Conservation (phyloP, 2,797 vertebrate species). For the Simalia tracyae region DNA sequence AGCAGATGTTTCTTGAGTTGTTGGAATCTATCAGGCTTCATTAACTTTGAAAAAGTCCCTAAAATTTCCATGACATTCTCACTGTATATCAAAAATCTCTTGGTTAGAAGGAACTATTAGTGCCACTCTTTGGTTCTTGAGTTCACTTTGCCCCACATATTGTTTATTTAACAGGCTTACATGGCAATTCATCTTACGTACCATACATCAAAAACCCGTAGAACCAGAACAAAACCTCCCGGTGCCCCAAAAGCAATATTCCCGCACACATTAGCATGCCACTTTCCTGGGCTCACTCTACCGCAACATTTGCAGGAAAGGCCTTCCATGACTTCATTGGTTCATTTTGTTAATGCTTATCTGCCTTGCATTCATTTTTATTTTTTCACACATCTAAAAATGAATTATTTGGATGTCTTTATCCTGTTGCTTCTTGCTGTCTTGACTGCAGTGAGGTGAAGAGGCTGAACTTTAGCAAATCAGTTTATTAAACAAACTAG, state of each 20-base stretch:
- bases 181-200: too few relatives aligned
- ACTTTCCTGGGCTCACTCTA: too few relatives aligned
- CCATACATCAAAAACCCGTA: too few relatives aligned
- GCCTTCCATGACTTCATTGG: not conserved
- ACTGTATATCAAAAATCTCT: not conserved
- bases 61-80: not conserved
- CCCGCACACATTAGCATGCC: too few relatives aligned
- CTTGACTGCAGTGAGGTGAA: not conserved
- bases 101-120: too few relatives aligned
- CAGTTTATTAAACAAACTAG: not conserved
- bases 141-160: not conserved
- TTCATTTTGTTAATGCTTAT: not conserved
- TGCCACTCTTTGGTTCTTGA: not conserved
- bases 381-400: not conserved
- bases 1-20: conserved; percentile 22
- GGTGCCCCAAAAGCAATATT: too few relatives aligned
- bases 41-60: conserved; percentile 1
- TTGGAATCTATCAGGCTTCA: not conserved
- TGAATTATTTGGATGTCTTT: not conserved
- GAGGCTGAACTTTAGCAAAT: not conserved
- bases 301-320: too few relatives aligned
- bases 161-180: too few relatives aligned
- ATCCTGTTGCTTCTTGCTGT: not conserved
- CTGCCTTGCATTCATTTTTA: not conserved
- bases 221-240: too few relatives aligned